Conservation (phyloP, 2,888 invertebrate genomes). For the Myopa testacea region DNA sequence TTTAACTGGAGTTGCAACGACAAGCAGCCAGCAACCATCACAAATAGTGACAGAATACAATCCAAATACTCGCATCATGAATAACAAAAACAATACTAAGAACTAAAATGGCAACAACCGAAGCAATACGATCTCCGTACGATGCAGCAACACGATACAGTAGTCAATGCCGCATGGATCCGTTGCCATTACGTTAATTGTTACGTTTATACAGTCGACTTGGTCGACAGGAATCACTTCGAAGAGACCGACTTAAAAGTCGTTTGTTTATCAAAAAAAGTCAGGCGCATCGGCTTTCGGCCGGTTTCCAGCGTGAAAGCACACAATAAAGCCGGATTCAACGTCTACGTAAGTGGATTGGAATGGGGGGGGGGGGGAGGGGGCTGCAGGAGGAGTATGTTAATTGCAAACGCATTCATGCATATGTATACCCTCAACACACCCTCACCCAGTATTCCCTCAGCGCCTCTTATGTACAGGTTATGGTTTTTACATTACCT, state of each 20-base stretch:
- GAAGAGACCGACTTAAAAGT: slow-evolving; percentile 21
- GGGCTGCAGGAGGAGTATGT: slow-evolving; percentile 13
- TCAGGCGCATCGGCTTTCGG: neutral
- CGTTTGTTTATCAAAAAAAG: neutral
- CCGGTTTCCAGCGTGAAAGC: no score
- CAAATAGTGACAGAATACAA: neutral
- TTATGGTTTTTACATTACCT: no score
- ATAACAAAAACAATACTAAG: neutral
- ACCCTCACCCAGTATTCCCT: neutral
- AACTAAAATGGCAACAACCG: neutral
- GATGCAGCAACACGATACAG: neutral
- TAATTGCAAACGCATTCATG: slow-evolving; percentile 33
- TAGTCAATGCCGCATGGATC: neutral
- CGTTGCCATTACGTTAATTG: slow-evolving; percentile 39
- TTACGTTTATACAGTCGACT: slow-evolving; percentile 35
- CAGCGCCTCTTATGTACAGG: no score
- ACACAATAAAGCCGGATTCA: no score
- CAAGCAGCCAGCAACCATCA: neutral
- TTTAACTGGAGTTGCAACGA: no score
- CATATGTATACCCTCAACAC: neutral
- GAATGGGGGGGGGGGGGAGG: no score
- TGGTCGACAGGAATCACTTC: neutral
- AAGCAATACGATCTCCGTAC: neutral
- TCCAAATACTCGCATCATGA: neutral
- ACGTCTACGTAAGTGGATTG: neutral